Conservation (phyloP, 1,140 invertebrate species). For the Drosophila busckii region DNA sequence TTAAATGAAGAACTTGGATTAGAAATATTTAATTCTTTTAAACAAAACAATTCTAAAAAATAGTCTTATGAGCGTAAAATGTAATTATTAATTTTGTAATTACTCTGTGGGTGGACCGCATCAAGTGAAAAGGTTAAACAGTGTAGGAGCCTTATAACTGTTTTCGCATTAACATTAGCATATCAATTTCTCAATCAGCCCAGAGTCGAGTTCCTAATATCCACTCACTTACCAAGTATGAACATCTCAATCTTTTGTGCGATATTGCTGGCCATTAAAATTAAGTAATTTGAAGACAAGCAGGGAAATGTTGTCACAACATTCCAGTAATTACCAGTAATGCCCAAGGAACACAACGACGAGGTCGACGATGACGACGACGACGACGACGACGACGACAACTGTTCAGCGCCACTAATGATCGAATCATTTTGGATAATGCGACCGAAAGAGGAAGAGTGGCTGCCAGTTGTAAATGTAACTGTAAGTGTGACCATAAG, state of each 20-base stretch:
- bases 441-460: conserved; percentile 34
- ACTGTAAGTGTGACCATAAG: conserved; percentile 56
- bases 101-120: no score
- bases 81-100: no score
- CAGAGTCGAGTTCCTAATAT: conserved; percentile 24
- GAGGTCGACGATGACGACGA: conserved; percentile 9
- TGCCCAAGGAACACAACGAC: conserved; percentile 53
- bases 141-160: no score
- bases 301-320: conserved; percentile 69
- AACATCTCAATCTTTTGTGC: conserved; percentile 44
- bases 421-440: conserved; percentile 76
- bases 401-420: conserved; percentile 59
- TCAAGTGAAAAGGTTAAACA: no score
- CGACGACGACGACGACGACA: conserved; percentile 11
- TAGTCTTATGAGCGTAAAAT: no score
- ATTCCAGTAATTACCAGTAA: conserved; percentile 72
- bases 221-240: conserved; percentile 21
- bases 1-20: no score
- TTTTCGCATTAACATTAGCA: no score
- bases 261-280: conserved; percentile 57
- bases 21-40: no score
- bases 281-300: conserved; percentile 73
- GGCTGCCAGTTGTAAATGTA: conserved; percentile 46
- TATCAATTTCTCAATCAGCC: no score
- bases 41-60: no score